A percentile compares a stretch with the other conserved stretches of the same genome.
These are phyloP conservation scores for Troglohyphantes excavatus DNA, from an alignment of 2,888 invertebrate species.

Conservation along the genomic window DNA sequence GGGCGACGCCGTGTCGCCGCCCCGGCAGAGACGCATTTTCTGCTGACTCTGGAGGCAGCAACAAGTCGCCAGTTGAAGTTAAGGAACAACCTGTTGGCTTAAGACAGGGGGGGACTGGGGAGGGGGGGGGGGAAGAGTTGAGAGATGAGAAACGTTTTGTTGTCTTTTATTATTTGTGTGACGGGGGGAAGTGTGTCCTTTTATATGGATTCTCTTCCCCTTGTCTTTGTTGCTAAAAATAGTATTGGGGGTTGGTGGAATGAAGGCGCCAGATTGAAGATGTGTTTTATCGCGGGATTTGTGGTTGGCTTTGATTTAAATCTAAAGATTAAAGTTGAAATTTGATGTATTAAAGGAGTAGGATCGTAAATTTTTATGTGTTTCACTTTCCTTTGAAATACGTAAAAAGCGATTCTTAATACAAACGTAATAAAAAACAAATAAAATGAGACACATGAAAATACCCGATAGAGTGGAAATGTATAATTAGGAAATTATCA, in stretches of 20 bases:
- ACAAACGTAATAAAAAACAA: no score
- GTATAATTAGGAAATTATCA: no score
- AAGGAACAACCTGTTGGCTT: constrained; percentile 35
- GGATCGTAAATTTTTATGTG: no score
- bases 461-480: no score
- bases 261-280: background rate
- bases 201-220: background rate
- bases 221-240: background rate
- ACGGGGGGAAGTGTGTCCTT: background rate
- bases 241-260: background rate
- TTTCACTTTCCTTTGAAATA: no score
- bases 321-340: no score
- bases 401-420: no score
- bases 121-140: background rate
- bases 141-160: constrained; percentile 3
- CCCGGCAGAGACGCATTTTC: background rate
- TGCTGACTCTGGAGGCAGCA: constrained; percentile 47
- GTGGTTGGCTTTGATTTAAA: no score
- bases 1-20: constrained; percentile 46
- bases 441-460: no score
- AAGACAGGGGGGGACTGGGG: background rate
- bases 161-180: background rate
- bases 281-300: no score
- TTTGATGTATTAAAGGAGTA: no score
- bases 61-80: constrained; percentile 46